Evolutionary conservation across 2,888 invertebrate genomes (phyloP), one percentile per base, ranked within the genome.

Genomic region (Ichneumon xanthorius): DNA sequence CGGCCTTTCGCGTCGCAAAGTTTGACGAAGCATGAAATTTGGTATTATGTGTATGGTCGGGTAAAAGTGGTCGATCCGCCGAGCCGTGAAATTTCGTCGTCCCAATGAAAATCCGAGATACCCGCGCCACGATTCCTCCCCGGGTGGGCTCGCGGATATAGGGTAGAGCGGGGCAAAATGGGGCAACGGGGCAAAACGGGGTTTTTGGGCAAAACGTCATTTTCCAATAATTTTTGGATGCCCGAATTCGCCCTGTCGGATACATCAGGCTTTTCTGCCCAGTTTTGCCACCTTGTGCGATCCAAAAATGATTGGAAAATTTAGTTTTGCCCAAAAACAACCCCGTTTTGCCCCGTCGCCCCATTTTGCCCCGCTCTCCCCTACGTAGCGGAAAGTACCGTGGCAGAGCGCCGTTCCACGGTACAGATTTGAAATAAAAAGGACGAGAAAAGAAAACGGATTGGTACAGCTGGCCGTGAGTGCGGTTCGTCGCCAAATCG

Each of bases 41-140:
- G 85, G 75, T 73, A 82, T 80, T 73, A 80, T 71, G 73, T 77
- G 67, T 78, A 40, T 55, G 50, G 16, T 40, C 30, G 76, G 76
- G 78, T 71, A 79, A 78, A 70, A 73, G 72, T 77, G 77, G 71
- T 67, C 82, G 80, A 80, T 82, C 78, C 78, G 85, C 40, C 80
- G 82, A 81, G 84, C 80, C 87, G 85, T 88, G 88, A 88, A 87
- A 88, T 87, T 63, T 87, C 76, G 86, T 84, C 82, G 65, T 19
- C 65, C 55, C 19, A 53, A 19, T 53, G 45, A 65, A 30, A 77
- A 67, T 37, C 22, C 53, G 26, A 30, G 37, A 40, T 11, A 65
- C 4, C n/a, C 33, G 19, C 7, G 2, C 11, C 58, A 3, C 19
- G 19, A 19, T 63, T 33, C 33, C 30, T n/a, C 14, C 16, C n/a